Evolutionary conservation across 2,888 invertebrate genomes (phyloP).

Genomic region (Molanna angustata): DNA sequence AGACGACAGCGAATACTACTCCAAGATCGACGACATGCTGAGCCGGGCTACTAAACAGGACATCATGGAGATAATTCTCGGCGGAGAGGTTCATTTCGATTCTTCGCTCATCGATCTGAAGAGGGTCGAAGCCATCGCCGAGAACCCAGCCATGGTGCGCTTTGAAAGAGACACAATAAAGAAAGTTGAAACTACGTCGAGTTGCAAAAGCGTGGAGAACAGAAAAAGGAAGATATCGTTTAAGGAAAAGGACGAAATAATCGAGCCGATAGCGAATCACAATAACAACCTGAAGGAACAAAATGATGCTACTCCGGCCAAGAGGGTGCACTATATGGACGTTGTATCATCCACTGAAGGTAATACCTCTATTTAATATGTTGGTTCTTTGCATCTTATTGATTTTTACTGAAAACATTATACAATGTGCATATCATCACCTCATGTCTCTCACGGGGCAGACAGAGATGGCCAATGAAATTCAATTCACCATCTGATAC

Average conservation of each 20-base stretch:
- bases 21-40: constrained; percentile 49
- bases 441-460: too few species aligned
- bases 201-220: constrained; percentile 2
- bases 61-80: constrained; percentile 54
- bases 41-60: constrained; percentile 49
- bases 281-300: constrained; percentile 25
- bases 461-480: too few species aligned
- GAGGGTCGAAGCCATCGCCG: constrained; percentile 23
- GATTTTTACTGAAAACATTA: background rate
- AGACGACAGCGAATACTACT: constrained; percentile 40
- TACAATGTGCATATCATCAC: too few species aligned
- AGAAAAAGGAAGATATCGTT: constrained; percentile 23
- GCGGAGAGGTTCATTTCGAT: constrained; percentile 40
- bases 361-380: too few species aligned
- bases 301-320: constrained; percentile 3
- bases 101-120: constrained; percentile 36
- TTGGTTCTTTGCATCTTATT: background rate
- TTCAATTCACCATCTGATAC: too few species aligned
- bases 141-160: background rate
- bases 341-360: constrained; percentile 12
- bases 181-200: background rate
- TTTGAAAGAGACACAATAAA: background rate
- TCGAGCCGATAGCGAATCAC: constrained; percentile 15
- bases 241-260: constrained; percentile 12
- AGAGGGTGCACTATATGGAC: constrained; percentile 11